A percentile compares a stretch with the other conserved stretches of the same genome.
These are phyloP conservation scores for Sphenodon punctatus DNA, from an alignment of 2,797 vertebrate genomes.

Conservation along the genomic window DNA sequence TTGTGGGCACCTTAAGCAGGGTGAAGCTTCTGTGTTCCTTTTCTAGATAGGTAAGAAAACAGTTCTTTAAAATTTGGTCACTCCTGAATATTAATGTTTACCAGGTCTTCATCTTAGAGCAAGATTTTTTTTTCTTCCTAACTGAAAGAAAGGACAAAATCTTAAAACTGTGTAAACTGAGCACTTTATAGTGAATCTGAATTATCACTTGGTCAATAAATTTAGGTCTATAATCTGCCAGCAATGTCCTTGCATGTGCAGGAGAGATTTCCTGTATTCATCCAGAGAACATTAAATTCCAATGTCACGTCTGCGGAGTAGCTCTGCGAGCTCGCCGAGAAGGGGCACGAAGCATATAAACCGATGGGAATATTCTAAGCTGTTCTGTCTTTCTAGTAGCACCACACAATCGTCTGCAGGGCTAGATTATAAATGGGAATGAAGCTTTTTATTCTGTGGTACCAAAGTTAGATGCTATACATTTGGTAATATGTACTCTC, in stretches of 20 bases:
- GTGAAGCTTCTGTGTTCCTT: slow-evolving; percentile 66
- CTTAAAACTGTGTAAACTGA: slow-evolving; percentile 45
- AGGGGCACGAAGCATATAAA: slow-evolving; percentile 50
- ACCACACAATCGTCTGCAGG: slow-evolving; percentile 65
- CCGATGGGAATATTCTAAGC: slow-evolving; percentile 44
- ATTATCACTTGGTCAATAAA: slow-evolving; percentile 59
- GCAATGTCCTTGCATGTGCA: slow-evolving; percentile 37
- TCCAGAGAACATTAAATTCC: slow-evolving; percentile 59
- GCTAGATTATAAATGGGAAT: slow-evolving; percentile 65
- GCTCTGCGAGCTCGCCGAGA: slow-evolving; percentile 63
- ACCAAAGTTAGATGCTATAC: slow-evolving; percentile 51
- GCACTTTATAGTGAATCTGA: slow-evolving; percentile 48
- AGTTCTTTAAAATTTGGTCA: slow-evolving; percentile 63
- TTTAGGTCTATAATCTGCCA: slow-evolving; percentile 53
- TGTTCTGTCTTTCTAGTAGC: slow-evolving; percentile 79
- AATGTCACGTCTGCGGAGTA: slow-evolving; percentile 59
- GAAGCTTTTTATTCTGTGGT: slow-evolving; percentile 72
- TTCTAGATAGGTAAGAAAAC: slow-evolving; percentile 65
- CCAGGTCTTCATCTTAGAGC: slow-evolving; percentile 64
- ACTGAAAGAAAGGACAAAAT: slow-evolving; percentile 77
- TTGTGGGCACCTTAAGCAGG: slow-evolving; percentile 61
- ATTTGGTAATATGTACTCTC: background rate
- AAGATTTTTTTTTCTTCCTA: slow-evolving; percentile 66
- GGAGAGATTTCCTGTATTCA: slow-evolving; percentile 55
- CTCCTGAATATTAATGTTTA: slow-evolving; percentile 82